Evolutionary conservation across 2,113 vertebrate genomes (phyloP).

Genomic region (Heterochromis multidens): DNA sequence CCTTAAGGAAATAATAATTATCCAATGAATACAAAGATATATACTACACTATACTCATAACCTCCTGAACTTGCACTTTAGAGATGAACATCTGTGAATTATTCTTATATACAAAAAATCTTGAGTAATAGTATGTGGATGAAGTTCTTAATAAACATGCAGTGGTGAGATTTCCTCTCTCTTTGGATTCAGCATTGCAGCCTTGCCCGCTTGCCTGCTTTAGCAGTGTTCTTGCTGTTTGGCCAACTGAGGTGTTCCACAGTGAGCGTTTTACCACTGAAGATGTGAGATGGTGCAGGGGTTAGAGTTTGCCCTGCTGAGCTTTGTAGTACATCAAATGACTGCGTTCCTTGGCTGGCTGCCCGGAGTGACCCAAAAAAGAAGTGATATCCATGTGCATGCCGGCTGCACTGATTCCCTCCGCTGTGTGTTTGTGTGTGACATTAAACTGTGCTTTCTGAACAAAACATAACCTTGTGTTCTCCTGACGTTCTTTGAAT

Average conservation of each 20-base stretch:
- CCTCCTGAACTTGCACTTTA: not conserved
- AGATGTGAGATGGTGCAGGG: conserved; percentile 43
- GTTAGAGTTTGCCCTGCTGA: conserved; percentile 39
- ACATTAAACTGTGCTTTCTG: conserved; percentile 35
- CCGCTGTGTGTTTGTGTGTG: conserved; percentile 48
- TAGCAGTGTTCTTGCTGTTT: conserved; percentile 44
- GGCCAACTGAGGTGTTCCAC: conserved; percentile 32
- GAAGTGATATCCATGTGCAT: conserved; percentile 56
- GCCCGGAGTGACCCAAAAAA: conserved; percentile 13
- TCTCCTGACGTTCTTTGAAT: conserved; percentile 72
- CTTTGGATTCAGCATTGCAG: conserved; percentile 48
- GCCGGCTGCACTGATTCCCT: conserved; percentile 35
- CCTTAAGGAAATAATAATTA: not conserved
- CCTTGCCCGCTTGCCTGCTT: conserved; percentile 66
- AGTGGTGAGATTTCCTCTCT: conserved; percentile 27
- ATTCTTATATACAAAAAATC: not conserved
- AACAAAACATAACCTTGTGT: conserved; percentile 73
- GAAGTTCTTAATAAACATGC: conserved; percentile 25
- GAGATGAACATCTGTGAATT: not conserved
- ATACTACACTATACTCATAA: not conserved
- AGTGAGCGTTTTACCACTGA: conserved; percentile 43
- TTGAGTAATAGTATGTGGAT: not conserved
- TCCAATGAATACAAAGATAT: not conserved
- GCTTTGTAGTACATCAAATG: conserved; percentile 44
- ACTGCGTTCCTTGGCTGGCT: conserved; percentile 46